Base-by-base conservation (phyloP, 2,888 invertebrate genomes). In the Plagodis dolabraria region DNA sequence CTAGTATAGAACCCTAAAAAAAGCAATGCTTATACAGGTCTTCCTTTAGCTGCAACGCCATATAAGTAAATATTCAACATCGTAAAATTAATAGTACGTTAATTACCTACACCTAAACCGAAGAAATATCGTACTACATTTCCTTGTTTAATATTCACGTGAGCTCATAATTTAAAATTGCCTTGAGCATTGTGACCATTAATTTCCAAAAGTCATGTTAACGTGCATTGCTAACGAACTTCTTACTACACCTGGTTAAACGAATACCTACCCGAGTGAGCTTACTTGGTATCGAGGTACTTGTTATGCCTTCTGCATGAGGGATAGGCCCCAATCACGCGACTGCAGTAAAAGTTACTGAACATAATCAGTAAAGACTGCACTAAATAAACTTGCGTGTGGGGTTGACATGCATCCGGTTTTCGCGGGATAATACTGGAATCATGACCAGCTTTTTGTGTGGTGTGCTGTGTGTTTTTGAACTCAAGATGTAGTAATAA, bases 321-420 rank as follows among this genome's bases (percentile, higher is more conserved):
- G 57, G 63, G 47, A 79, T 74, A 55, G 68, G 64, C 57, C 47
- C 57, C 38, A 49, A 71, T 70, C 79, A 80, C 77, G 80, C 79
- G 53, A 77, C 51, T 64, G 60, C 59, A 70, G 50, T 70, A 60
- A 71, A 70, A 68, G 50, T 60, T 65, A 55, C 61, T 64, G 62
- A 69, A 67, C 61, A 58, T 49, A 65, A 63, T 61, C 60, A 58
- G 60, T 56, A 53, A 53, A 53, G 46, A 33, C 53, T 61, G 52
- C 54, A 65, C 64, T 68, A 67, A 70, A 73, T 73, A 77, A 73
- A 72, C 68, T 59, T 61, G 60, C 60, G 60, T 61, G 60, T 61
- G 48, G 40, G 52, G 56, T 57, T 0, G 40, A 60, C 63, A 58
- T 61, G 63, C 56, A 57, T 61, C 61, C 60, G 7, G 12, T 12